These are phyloP conservation scores for Sphaerodactylus townsendi DNA, from an alignment of 2,113 vertebrate species.

Conservation along the genomic window DNA sequence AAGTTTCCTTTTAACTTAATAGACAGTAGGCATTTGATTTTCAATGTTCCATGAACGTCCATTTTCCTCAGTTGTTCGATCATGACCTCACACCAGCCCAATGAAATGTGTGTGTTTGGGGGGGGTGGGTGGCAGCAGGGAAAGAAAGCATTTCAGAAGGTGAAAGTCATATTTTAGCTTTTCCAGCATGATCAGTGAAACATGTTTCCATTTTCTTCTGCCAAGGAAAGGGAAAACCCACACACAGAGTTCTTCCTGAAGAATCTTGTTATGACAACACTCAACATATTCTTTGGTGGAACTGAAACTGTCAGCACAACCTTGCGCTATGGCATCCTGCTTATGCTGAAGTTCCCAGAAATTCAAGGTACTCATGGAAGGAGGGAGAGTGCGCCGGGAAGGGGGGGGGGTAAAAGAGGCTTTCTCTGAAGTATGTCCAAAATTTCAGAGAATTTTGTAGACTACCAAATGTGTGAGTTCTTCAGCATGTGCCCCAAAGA, in stretches of 20 bases:
- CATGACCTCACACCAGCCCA: no score
- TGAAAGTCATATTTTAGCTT: no score
- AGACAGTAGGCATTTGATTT: no score
- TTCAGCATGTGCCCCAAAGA: no score
- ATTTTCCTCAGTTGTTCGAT: no score
- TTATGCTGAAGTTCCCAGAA: constrained; percentile 45
- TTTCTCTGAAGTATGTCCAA: no score
- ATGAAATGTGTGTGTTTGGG: no score
- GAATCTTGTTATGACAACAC: constrained; percentile 14
- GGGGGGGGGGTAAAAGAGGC: not conserved
- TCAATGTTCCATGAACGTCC: no score
- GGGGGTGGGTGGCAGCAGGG: not conserved
- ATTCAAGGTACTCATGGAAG: constrained; percentile 40
- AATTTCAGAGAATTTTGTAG: not conserved
- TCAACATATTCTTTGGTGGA: constrained; percentile 48
- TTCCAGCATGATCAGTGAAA: not conserved
- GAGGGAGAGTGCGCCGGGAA: not conserved
- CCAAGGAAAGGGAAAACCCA: constrained; percentile 39
- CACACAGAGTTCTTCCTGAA: constrained; percentile 32
- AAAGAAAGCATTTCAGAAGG: accelerated
- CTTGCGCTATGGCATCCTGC: constrained; percentile 39
- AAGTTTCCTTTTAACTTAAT: no score
- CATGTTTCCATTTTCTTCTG: not conserved
- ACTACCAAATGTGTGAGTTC: not conserved
- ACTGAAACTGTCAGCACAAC: constrained; percentile 57